Evolutionary conservation across 1,140 invertebrate species (phyloP), one percentile per base, ranked within the genome.

Genomic region (Leptinotarsa undecemlineata): DNA sequence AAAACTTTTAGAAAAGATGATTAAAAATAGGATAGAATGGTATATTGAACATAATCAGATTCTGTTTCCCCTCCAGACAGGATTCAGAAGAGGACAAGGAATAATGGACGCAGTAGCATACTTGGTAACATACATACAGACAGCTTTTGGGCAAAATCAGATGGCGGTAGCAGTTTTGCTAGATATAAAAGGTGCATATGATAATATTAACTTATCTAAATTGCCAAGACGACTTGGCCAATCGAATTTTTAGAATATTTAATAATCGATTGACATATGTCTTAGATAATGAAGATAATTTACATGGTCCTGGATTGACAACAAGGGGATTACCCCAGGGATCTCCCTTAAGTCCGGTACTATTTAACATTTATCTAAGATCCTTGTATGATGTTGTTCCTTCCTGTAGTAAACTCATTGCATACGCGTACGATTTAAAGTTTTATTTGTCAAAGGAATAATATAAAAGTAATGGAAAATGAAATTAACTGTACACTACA

Each of bases 271-370:
- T 69, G 21, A 47, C 48, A 19, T 69, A 69, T 47, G 48, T 17
- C 1, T 47, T 8, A 48, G 42, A 47, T 14, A 51, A 47, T 51
- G 47, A 69, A 15, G 68, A 47, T 47, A 51, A 17, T n/a, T 48
- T 69, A 47, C n/a, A 47, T 8, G 68, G 68, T 69, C 68, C 68
- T 19, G 13, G 15, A 4, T 21, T 69, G 42, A 15, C 68, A n/a
- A 69, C 68, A 26, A 69, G 14, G 48, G 68, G 68, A 17, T 42
- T 69, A 14, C 68, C 68, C 48, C 68, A 69, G 48, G 68, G 68
- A 51, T 69, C 68, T 14, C 33, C 68, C 47, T 69, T 51, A 11
- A 69, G 68, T 17, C 42, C 48, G 19, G 21, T 69, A 17, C 20
- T 69, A 11, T 69, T 69, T 23, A 69, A 69, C 68, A 48, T 69